Conservation (phyloP, 2,888 invertebrate genomes). For the Diachrysia chrysitis region DNA sequence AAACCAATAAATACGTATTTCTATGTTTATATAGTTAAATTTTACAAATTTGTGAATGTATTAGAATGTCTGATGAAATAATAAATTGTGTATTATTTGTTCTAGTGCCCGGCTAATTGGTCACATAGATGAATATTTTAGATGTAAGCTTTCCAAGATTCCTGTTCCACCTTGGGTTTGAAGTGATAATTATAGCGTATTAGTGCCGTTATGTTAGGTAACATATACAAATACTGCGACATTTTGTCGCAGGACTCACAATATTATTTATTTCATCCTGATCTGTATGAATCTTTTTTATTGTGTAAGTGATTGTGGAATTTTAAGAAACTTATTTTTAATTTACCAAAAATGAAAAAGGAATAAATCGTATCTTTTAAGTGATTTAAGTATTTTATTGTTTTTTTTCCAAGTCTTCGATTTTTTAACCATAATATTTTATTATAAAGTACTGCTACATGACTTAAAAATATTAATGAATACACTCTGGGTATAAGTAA, state of each 20-base stretch:
- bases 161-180: constrained; percentile 86
- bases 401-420: background rate
- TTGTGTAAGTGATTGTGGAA: constrained; percentile 87
- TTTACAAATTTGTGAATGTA: constrained; percentile 43
- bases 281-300: constrained; percentile 88
- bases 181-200: constrained; percentile 87
- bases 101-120: constrained; percentile 81
- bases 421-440: too few species aligned
- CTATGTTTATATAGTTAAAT: constrained; percentile 2
- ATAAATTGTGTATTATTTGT: constrained; percentile 68
- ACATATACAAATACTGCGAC: constrained; percentile 77
- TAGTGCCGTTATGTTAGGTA: constrained; percentile 85
- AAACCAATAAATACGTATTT: constrained; percentile 3
- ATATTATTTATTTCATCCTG: constrained; percentile 88
- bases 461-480: too few species aligned
- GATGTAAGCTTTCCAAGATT: constrained; percentile 86
- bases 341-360: constrained; percentile 88
- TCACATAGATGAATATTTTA: constrained; percentile 86
- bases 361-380: constrained; percentile 86
- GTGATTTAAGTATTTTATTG: constrained; percentile 57
- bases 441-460: too few species aligned
- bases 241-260: constrained; percentile 83
- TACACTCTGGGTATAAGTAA: background rate
- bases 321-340: constrained; percentile 86
- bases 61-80: constrained; percentile 52